Conservation (phyloP, 2,113 vertebrate species). For the Indicator maculatus region DNA sequence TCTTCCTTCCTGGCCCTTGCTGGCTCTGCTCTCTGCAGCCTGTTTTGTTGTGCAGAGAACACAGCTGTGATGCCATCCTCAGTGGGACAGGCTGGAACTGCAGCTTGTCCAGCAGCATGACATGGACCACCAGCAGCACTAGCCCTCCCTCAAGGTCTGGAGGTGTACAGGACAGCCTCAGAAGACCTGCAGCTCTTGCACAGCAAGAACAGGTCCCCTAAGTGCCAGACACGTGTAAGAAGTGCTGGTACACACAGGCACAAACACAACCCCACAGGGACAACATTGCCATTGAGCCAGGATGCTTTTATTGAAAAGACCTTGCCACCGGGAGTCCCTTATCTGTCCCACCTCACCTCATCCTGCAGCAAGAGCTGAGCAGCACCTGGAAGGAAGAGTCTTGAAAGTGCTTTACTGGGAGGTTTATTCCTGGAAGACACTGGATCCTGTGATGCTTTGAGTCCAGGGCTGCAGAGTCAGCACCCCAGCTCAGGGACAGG, state of each 20-base stretch:
- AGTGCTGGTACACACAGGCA: rapidly evolving
- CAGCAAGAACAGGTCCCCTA: background rate
- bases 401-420: conserved; percentile 59
- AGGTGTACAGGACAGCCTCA: rapidly evolving
- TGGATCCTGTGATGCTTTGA: conserved; percentile 58
- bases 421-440: conserved; percentile 57
- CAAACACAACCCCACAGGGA: background rate
- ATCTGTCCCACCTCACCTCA: background rate
- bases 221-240: rapidly evolving
- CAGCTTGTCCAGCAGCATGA: background rate
- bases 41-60: background rate
- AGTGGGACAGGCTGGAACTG: background rate
- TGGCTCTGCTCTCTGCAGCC: background rate
- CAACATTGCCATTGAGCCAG: conserved; percentile 30
- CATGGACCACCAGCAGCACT: background rate
- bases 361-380: conserved; percentile 19
- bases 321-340: background rate
- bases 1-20: background rate
- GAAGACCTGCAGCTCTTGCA: background rate
- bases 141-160: background rate
- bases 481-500: background rate
- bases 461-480: conserved; percentile 24
- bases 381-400: conserved; percentile 48
- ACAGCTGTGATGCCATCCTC: background rate
- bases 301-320: conserved; percentile 69